Conservation (phyloP, 2,888 invertebrate genomes). For the Coelinius sp. region DNA sequence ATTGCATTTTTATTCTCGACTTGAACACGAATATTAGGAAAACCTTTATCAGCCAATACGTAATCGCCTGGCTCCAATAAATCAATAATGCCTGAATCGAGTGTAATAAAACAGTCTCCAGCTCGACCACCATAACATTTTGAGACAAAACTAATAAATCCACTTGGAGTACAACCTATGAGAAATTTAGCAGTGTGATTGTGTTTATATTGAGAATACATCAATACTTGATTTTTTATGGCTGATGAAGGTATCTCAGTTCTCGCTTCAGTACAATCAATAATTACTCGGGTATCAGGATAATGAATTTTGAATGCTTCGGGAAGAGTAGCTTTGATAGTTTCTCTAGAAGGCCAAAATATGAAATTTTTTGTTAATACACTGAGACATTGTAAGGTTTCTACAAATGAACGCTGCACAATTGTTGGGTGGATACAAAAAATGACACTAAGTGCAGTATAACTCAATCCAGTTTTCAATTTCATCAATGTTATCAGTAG, state of each 20-base stretch:
- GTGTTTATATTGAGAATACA: slow-evolving; percentile 48
- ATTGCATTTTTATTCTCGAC: slow-evolving; percentile 39
- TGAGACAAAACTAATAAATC: slow-evolving; percentile 48
- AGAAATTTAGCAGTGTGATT: slow-evolving; percentile 48
- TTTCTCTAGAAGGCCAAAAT: slow-evolving; percentile 47
- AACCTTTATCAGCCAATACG: slow-evolving; percentile 49
- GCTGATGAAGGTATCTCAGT: slow-evolving; percentile 44
- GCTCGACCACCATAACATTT: slow-evolving; percentile 48
- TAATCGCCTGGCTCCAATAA: slow-evolving; percentile 48
- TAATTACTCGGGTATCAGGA: slow-evolving; percentile 45
- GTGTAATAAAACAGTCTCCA: slow-evolving; percentile 47
- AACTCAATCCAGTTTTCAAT: slow-evolving; percentile 44
- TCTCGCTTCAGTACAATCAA: slow-evolving; percentile 51
- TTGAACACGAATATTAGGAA: slow-evolving; percentile 41
- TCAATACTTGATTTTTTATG: slow-evolving; percentile 42
- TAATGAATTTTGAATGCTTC: slow-evolving; percentile 46
- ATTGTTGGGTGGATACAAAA: slow-evolving; percentile 41
- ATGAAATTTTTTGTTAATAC: slow-evolving; percentile 45
- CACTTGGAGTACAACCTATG: slow-evolving; percentile 48
- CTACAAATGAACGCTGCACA: slow-evolving; percentile 37
- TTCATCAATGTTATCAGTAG: slow-evolving; percentile 48
- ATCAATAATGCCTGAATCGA: slow-evolving; percentile 48
- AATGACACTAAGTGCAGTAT: slow-evolving; percentile 36
- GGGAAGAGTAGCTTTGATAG: slow-evolving; percentile 53
- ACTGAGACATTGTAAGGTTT: slow-evolving; percentile 32